Percentiles rank a stretch among this genome's conserved stretches.
Conservation (phyloP, 2,797 vertebrate species). For the Pseudotriccus pelzelni region DNA sequence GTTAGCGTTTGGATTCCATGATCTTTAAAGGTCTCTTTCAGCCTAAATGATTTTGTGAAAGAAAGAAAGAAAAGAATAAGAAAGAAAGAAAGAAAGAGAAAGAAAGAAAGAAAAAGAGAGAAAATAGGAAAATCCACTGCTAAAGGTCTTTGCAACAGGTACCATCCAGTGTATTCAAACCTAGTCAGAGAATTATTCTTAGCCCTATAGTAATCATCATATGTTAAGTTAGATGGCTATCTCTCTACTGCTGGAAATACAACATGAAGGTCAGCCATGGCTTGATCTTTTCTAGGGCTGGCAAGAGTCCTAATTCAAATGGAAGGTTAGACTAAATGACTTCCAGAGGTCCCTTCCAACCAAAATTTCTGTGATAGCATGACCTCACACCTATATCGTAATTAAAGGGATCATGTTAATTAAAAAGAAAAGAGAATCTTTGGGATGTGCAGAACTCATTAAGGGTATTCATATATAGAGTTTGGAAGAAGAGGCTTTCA, state of each 20-base stretch:
- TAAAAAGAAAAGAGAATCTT: background rate
- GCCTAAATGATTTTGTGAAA: background rate
- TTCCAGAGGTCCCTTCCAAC: background rate
- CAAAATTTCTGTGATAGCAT: background rate
- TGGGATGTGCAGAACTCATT: background rate
- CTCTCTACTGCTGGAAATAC: background rate
- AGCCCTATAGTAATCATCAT: background rate
- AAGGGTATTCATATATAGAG: background rate
- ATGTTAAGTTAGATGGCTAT: background rate
- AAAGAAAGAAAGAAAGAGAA: too few relatives aligned
- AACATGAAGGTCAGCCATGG: background rate
- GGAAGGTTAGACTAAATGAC: background rate
- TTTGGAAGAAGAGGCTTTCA: background rate
- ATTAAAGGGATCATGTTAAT: background rate
- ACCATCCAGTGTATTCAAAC: background rate
- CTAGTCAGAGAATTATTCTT: conserved; percentile 21
- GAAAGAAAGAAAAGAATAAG: too few relatives aligned
- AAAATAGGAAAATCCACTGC: background rate
- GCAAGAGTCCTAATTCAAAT: background rate
- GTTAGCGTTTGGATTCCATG: background rate
- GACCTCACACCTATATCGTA: background rate
- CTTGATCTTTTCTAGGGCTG: background rate
- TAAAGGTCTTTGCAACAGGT: background rate
- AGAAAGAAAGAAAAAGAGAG: too few relatives aligned
- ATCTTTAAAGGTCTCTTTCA: background rate